These are phyloP conservation scores for Trachelus stipa DNA, from an alignment of 2,888 invertebrate species.

Conservation along the genomic window DNA sequence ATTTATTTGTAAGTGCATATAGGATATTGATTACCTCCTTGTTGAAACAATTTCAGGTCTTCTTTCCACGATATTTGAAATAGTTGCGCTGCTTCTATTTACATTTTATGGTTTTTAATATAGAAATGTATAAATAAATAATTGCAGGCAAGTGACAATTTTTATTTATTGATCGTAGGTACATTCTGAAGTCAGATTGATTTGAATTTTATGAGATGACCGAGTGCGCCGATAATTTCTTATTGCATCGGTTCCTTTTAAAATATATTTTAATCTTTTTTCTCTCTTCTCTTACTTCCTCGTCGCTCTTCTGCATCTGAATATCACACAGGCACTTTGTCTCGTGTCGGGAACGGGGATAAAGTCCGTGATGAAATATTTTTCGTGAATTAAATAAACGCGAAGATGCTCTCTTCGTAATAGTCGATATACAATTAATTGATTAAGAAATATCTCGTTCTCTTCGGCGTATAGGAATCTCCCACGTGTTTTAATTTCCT, in stretches of 20 bases:
- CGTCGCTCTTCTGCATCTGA: slow-evolving; percentile 44
- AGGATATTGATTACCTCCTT: neutral
- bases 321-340: slow-evolving; percentile 61
- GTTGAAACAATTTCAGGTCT: too few relatives aligned
- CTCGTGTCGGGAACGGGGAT: slow-evolving; percentile 42
- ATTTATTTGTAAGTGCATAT: neutral
- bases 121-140: neutral
- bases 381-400: slow-evolving; percentile 13
- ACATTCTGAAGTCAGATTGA: slow-evolving; percentile 52
- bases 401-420: neutral
- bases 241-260: slow-evolving; percentile 54
- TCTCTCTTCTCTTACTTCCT: slow-evolving; percentile 26
- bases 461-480: neutral
- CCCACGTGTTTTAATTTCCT: neutral
- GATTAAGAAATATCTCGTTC: neutral
- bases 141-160: slow-evolving; percentile 10
- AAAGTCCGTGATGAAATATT: slow-evolving; percentile 24
- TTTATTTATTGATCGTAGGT: slow-evolving; percentile 56
- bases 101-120: neutral
- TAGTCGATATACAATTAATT: neutral
- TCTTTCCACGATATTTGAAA: too few relatives aligned
- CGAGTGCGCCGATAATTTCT: slow-evolving; percentile 47
- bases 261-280: slow-evolving; percentile 48
- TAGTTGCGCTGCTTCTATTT: too few relatives aligned
- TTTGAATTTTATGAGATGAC: slow-evolving; percentile 38